Conservation (phyloP, 2,113 vertebrate species). For the Rhea pennata region DNA sequence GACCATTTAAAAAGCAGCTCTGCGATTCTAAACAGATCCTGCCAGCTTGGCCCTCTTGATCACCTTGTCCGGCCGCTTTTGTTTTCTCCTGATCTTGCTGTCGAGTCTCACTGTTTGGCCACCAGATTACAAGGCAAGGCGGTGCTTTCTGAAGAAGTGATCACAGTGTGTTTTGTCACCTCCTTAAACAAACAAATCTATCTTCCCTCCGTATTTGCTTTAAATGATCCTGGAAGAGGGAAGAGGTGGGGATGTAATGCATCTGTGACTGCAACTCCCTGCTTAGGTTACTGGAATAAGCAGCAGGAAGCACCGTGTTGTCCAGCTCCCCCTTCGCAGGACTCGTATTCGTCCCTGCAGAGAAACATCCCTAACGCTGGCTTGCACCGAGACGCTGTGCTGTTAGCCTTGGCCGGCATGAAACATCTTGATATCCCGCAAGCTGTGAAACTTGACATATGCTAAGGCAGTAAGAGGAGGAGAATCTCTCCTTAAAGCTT, state of each 20-base stretch:
- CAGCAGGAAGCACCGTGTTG: neutral
- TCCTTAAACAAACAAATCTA: neutral
- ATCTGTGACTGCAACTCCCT: neutral
- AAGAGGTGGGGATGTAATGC: neutral
- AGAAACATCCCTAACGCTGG: neutral
- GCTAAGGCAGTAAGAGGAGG: neutral
- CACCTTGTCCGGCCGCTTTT: neutral
- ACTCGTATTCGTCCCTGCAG: neutral
- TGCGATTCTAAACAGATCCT: no score
- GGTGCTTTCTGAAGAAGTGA: neutral
- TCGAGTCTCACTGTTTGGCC: neutral
- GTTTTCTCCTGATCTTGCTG: neutral
- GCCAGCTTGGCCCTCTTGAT: no score
- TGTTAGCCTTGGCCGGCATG: constrained; percentile 29
- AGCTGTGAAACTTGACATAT: constrained; percentile 26
- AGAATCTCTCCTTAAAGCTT: neutral
- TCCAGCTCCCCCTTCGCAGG: neutral
- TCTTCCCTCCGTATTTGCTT: neutral
- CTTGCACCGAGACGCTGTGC: neutral
- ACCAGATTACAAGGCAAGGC: neutral
- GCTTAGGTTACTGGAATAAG: neutral
- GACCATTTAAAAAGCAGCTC: no score
- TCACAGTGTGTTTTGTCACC: neutral
- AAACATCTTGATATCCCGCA: neutral
- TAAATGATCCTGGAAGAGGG: neutral